Percentiles rank a stretch among this genome's conserved stretches.
These are phyloP conservation scores for Pteria penguin DNA, from an alignment of 2,888 invertebrate genomes.

Conservation along the genomic window DNA sequence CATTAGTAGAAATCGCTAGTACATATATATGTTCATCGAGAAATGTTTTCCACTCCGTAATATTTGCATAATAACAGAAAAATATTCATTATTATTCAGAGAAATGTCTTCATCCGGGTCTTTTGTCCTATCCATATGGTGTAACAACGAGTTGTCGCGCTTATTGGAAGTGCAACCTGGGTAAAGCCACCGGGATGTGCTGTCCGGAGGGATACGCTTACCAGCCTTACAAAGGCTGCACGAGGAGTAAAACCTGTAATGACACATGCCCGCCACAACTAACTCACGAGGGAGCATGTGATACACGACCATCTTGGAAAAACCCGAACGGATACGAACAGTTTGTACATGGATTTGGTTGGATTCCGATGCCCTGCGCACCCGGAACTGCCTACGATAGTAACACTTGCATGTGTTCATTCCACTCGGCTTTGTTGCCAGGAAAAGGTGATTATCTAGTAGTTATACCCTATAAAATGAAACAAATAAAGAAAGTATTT, in stretches of 20 bases:
- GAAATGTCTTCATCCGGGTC: slow-evolving; percentile 39
- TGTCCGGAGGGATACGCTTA: slow-evolving; percentile 49
- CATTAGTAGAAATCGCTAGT: not conserved
- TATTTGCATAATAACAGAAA: not conserved
- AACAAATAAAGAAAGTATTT: too few relatives aligned
- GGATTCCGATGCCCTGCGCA: slow-evolving; percentile 53
- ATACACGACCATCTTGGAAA: slow-evolving; percentile 33
- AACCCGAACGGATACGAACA: slow-evolving; percentile 44
- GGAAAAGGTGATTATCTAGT: slow-evolving; percentile 18
- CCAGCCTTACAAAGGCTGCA: slow-evolving; percentile 39
- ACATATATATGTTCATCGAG: not conserved
- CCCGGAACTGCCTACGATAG: slow-evolving; percentile 51
- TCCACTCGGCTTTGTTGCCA: slow-evolving; percentile 9
- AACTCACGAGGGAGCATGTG: slow-evolving; percentile 40
- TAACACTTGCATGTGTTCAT: slow-evolving; percentile 45
- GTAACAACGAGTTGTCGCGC: slow-evolving; percentile 50
- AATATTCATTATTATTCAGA: slow-evolving; percentile 40
- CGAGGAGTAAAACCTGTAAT: slow-evolving; percentile 37
- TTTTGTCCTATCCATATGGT: slow-evolving; percentile 47
- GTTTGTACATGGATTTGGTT: slow-evolving; percentile 49
- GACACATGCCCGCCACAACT: slow-evolving; percentile 41
- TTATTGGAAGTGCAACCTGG: slow-evolving; percentile 54
- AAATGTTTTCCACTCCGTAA: not conserved
- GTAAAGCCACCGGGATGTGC: slow-evolving; percentile 48
- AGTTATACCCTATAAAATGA: too few relatives aligned